Evolutionary conservation across 2,888 invertebrate genomes (phyloP).

Genomic region (Hemaris fuciformis): DNA sequence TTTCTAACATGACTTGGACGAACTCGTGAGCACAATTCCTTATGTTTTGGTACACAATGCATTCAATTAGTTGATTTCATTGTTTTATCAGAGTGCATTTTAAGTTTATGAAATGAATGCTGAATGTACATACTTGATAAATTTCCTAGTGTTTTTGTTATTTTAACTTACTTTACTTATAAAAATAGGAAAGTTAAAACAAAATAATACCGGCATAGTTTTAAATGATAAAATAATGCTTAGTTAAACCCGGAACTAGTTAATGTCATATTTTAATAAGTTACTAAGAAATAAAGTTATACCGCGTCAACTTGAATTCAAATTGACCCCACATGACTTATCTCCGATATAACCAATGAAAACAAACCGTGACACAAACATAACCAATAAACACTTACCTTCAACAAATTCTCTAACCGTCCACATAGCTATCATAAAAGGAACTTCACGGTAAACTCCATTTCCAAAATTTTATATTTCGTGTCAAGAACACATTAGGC

Average conservation of each 20-base stretch:
- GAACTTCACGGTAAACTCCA: conserved; percentile 59
- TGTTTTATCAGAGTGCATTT: not conserved
- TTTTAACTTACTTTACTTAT: not conserved
- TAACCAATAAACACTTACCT: conserved; percentile 57
- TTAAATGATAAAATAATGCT: not conserved
- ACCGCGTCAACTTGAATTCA: not conserved
- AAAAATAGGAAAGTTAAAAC: not conserved
- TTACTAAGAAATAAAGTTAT: not conserved
- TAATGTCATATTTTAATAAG: not conserved
- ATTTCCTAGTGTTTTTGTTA: not conserved
- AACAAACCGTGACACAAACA: conserved; percentile 35
- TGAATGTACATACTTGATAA: no score
- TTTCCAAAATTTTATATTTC: conserved; percentile 65
- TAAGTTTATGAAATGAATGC: no score
- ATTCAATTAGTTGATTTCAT: not conserved
- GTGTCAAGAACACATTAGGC: conserved; percentile 77
- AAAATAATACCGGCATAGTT: not conserved
- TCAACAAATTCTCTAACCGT: conserved; percentile 44
- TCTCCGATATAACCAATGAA: conserved; percentile 24
- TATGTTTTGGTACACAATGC: not conserved
- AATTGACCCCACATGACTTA: conserved; percentile 1
- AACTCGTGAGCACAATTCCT: conserved; percentile 6
- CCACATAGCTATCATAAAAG: conserved; percentile 74
- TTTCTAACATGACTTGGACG: conserved; percentile 38
- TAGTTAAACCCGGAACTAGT: not conserved